Conservation (phyloP, 2,113 vertebrate genomes). For the Nothobranchius kuhntae region DNA sequence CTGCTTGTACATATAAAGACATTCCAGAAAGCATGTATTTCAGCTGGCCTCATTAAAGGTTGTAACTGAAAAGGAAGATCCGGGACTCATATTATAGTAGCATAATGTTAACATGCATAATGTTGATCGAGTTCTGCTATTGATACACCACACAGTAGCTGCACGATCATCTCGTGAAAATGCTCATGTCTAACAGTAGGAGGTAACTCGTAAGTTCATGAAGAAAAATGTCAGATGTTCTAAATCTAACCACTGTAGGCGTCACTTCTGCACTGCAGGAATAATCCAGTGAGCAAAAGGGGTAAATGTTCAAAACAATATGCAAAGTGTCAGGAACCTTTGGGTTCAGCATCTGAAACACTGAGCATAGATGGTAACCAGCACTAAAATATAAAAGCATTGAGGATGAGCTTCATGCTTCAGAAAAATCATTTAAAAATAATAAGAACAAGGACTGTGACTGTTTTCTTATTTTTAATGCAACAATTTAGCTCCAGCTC, state of each 20-base stretch:
- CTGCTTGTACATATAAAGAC: not conserved
- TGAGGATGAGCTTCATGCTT: constrained; percentile 11
- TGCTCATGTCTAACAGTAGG: constrained; percentile 30
- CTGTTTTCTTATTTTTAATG: constrained; percentile 17
- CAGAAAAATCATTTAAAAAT: constrained; percentile 11
- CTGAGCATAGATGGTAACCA: constrained; percentile 14
- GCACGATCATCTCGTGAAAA: constrained; percentile 18
- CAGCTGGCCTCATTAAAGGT: no score
- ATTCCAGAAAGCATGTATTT: not conserved
- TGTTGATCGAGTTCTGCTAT: no score
- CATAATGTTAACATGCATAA: not conserved
- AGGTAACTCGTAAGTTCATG: constrained; percentile 36
- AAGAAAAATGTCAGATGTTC: constrained; percentile 23
- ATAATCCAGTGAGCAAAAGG: constrained; percentile 4
- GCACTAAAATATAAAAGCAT: constrained; percentile 2
- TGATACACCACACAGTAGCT: constrained; percentile 4
- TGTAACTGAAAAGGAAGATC: no score
- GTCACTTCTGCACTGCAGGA: constrained; percentile 2
- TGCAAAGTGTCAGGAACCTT: not conserved
- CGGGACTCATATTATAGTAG: constrained; percentile 2
- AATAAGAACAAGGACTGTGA: constrained; percentile 4
- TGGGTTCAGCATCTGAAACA: not conserved
- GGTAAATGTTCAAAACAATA: constrained; percentile 38
- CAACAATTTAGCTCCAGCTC: constrained; percentile 29
- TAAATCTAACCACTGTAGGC: constrained; percentile 24